Evolutionary conservation across 1,140 invertebrate species (phyloP).

Genomic region (Drosophila willistoni): DNA sequence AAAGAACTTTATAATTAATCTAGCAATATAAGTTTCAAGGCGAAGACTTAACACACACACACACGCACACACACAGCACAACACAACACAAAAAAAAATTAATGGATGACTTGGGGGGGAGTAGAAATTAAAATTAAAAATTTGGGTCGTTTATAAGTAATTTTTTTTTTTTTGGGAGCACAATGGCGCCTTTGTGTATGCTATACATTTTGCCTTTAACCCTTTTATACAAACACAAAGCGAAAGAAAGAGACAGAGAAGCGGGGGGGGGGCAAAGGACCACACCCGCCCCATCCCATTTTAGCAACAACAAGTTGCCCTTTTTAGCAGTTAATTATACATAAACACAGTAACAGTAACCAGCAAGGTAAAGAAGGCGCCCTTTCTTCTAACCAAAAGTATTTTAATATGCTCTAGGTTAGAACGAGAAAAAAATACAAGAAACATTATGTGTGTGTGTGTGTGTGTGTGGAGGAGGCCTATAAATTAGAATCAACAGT

Average conservation of each 20-base stretch:
- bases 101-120: background rate
- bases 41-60: background rate
- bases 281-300: conserved; percentile 54
- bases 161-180: conserved; percentile 27
- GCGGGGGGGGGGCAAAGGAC: conserved; percentile 34
- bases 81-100: background rate
- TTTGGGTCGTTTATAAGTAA: conserved; percentile 66
- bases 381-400: background rate
- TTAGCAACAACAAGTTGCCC: conserved; percentile 75
- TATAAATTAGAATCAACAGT: too few relatives aligned
- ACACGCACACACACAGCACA: background rate
- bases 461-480: too few relatives aligned
- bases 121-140: conserved; percentile 32
- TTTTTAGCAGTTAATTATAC: conserved; percentile 79
- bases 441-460: background rate
- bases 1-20: conserved; percentile 72
- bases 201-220: conserved; percentile 75
- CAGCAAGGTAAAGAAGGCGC: background rate
- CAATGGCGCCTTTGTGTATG: conserved; percentile 80
- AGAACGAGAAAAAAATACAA: background rate
- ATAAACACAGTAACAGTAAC: conserved; percentile 31
- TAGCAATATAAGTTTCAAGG: conserved; percentile 32
- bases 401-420: conserved; percentile 1
- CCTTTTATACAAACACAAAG: conserved; percentile 41
- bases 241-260: conserved; percentile 16